Evolutionary conservation across 2,797 vertebrate genomes (phyloP), one percentile per base, ranked within the genome.

Genomic region (Carduelis carduelis): DNA sequence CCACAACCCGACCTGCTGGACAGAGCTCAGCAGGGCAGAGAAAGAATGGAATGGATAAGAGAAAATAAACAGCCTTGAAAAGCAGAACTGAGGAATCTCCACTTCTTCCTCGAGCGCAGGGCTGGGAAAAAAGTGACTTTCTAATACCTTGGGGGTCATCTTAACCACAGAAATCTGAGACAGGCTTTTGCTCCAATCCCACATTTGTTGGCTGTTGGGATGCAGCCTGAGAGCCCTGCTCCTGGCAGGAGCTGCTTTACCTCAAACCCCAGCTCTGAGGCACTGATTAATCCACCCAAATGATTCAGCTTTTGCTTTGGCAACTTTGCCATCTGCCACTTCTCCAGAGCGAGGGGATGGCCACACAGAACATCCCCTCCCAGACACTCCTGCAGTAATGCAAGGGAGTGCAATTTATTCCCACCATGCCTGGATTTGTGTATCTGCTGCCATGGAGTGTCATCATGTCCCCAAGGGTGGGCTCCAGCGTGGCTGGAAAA

Each of bases 301-400:
- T n/a, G 18, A 83, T 64, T 90, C 79, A 81, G 69, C 37, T 28
- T 88, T 61, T 93, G 77, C 46, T 87, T 86, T 90, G 86, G 69
- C 66, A 69, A 35, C 66, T 92, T 78, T 68, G 27, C 86, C 80
- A 28, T 86, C 70, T 86, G 66, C 10, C 74, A 30, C 26, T 75
- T 64, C 57, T 75, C 27, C 69, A n/a, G 65, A 50, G 5, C 0
- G 8, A 39, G 69, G 9, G 11, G 10, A 6, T 17, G n/a, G 56
- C 21, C 60, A 26, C 30, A 5, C 14, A 23, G 43, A 26, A 9
- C 41, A 7, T 32, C 23, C 56, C 23, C 47, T 59, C 11, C 2
- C 64, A 80, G 26, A 32, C 0, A 1, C n/a, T 18, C 26, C 56
- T 43, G 6, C 35, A 52, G 17, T 37, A 28, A 14, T 23, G 9